These are phyloP conservation scores for Ectemnius continuus DNA, from an alignment of 2,888 invertebrate species.

Conservation along the genomic window DNA sequence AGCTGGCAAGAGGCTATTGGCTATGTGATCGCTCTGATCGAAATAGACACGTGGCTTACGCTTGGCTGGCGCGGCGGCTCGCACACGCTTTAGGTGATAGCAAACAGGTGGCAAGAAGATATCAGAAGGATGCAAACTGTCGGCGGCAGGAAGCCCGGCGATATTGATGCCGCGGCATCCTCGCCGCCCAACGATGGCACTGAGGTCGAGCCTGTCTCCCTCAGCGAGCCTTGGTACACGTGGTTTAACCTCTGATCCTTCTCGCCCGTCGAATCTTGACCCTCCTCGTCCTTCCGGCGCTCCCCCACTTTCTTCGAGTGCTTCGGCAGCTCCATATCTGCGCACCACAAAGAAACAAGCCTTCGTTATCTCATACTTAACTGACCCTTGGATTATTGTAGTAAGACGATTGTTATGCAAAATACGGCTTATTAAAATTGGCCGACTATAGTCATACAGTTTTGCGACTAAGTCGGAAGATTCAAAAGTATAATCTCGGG, in stretches of 20 bases:
- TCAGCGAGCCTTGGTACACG: slow-evolving; percentile 83
- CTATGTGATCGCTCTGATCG: too few species aligned
- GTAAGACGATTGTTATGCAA: too few species aligned
- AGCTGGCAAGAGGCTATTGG: too few species aligned
- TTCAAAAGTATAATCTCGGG: too few species aligned
- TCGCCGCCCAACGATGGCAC: slow-evolving; percentile 57
- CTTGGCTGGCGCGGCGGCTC: too few species aligned
- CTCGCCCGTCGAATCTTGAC: slow-evolving; percentile 57
- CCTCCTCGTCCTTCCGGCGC: slow-evolving; percentile 54
- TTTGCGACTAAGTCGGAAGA: too few species aligned
- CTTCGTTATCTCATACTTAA: too few species aligned
- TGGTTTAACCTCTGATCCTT: slow-evolving; percentile 75
- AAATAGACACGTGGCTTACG: too few species aligned
- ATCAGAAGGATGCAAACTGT: slow-evolving; percentile 56
- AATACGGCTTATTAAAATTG: too few species aligned
- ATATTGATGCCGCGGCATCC: slow-evolving; percentile 44
- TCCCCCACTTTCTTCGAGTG: slow-evolving; percentile 67
- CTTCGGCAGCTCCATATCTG: slow-evolving; percentile 70
- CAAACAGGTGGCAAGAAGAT: slow-evolving; percentile 56
- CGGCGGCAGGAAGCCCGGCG: slow-evolving; percentile 39
- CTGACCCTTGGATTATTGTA: too few species aligned
- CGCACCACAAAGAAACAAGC: too few species aligned
- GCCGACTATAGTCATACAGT: too few species aligned
- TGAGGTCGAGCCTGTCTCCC: slow-evolving; percentile 81
- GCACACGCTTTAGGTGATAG: slow-evolving; percentile 57